Evolutionary conservation across 2,888 invertebrate species (phyloP).

Genomic region (Dastarcus helophoroides): DNA sequence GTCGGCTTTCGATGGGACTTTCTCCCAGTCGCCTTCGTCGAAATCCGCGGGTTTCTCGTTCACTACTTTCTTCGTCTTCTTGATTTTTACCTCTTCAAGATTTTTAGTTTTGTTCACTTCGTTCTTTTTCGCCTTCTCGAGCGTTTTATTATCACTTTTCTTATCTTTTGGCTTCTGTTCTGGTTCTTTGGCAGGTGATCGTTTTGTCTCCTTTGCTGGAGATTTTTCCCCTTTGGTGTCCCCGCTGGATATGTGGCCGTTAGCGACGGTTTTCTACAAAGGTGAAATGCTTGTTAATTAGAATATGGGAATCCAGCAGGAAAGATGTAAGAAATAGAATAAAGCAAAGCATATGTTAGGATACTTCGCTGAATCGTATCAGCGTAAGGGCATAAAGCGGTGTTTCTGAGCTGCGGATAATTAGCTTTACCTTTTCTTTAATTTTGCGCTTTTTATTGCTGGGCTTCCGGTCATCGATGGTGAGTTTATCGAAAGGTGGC

Average conservation of each 20-base stretch:
- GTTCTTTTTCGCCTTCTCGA: conserved; percentile 39
- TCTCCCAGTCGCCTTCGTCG: conserved; percentile 68
- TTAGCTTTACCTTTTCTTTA: conserved; percentile 66
- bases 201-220: conserved; percentile 42
- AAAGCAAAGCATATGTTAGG: neutral
- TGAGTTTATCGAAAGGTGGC: conserved; percentile 66
- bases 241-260: conserved; percentile 47
- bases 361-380: too few species aligned
- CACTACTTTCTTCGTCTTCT: conserved; percentile 41
- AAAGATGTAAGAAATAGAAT: conserved; percentile 5
- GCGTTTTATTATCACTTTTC: conserved; percentile 39
- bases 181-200: conserved; percentile 41
- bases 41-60: conserved; percentile 59
- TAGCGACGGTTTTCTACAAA: conserved; percentile 48
- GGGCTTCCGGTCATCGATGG: conserved; percentile 56
- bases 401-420: too few species aligned
- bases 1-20: conserved; percentile 56
- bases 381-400: too few species aligned
- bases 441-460: conserved; percentile 56
- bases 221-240: conserved; percentile 47
- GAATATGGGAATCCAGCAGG: neutral
- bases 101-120: conserved; percentile 22
- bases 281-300: conserved; percentile 10
- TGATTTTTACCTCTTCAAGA: conserved; percentile 28
- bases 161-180: conserved; percentile 35